Evolutionary conservation across 2,113 vertebrate genomes (phyloP).

Genomic region (Nycticebus coucang): DNA sequence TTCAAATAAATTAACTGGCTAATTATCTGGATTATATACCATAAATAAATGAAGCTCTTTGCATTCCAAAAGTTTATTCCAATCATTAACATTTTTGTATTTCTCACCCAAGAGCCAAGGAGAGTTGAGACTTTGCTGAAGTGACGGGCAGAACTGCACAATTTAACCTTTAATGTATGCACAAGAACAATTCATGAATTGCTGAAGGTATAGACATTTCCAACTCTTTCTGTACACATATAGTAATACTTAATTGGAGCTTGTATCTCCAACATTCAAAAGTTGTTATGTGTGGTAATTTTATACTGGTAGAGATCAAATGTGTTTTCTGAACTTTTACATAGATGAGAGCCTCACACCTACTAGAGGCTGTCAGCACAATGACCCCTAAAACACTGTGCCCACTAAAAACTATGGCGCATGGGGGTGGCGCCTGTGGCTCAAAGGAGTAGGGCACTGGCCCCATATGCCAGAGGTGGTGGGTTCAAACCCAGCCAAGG

Average conservation of each 20-base stretch:
- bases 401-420: background rate
- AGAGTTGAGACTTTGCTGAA: background rate
- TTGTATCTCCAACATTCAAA: background rate
- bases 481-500: too few species aligned
- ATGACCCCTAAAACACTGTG: background rate
- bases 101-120: background rate
- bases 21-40: background rate
- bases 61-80: background rate
- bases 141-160: background rate
- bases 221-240: background rate
- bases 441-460: too few species aligned
- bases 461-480: too few species aligned
- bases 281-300: background rate
- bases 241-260: background rate
- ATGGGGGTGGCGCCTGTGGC: too few species aligned
- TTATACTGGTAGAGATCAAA: background rate
- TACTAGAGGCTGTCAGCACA: background rate
- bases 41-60: conserved; percentile 22
- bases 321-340: background rate
- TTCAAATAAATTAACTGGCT: background rate
- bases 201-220: background rate
- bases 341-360: background rate
- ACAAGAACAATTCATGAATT: background rate
- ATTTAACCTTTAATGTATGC: conserved; percentile 13
- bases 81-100: background rate